Evolutionary conservation across 2,797 vertebrate species (phyloP), one percentile per base, ranked within the genome.

Genomic region (Darevskia mixta): DNA sequence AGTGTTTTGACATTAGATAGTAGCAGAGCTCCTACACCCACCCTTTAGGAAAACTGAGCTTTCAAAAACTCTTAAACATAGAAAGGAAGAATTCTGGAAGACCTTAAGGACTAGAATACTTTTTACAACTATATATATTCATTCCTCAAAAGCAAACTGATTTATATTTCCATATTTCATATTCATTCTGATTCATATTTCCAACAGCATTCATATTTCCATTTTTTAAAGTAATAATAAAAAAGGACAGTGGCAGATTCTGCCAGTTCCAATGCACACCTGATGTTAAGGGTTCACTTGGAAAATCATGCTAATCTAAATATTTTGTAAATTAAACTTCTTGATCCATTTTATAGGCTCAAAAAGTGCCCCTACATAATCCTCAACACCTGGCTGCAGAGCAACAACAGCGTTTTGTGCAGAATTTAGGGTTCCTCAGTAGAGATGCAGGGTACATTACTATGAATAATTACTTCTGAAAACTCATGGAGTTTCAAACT

Each of bases 401-500:
- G 41, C n/a, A 49, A n/a, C 15, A 79, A 86, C 66, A 75, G 2
- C 35, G 11, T 4, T 18, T 89, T 38, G 41, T 79, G 90, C 79
- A 72, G 80, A 10, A 92, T 69, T 82, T 0, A 7, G 38, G 86
- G 35, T 58, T 69, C 20, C 27, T 45, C 15, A 25, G 20, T 72
- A 35, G 35, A 75, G 55, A n/a, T 15, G 35, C 35, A 13, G 58
- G 0, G 85, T 35, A 86, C 23, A 38, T 85, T 86, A 88, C 66
- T 82, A 72, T 78, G 80, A 69, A 73, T 85, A 85, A 87, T 85
- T 82, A 86, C 0, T 79, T 8, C 41, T 75, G 2, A 2, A 86
- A 89, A 66, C 49, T 76, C 77, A 38, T 41, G 72, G 55, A 4
- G 79, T 72, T 72, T 83, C 80, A 86, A 77, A 87, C 69, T 82